Base-by-base conservation (phyloP, 2,888 invertebrate species). In the Belgica antarctica region DNA sequence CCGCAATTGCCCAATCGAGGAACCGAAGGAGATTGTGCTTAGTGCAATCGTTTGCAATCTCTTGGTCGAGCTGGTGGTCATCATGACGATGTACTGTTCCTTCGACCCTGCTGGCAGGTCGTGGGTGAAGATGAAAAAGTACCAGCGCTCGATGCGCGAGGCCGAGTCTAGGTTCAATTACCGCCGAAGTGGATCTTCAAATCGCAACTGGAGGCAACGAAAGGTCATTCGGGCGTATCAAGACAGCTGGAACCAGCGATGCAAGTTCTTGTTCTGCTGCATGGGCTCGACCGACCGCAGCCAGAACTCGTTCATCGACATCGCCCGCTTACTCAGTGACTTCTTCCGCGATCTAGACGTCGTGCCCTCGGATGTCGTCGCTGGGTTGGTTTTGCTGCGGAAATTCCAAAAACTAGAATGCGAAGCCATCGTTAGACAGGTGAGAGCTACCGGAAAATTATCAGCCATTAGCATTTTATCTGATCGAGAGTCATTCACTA, bases 81-180 rank as follows among this genome's bases (percentile, higher is more conserved):
- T 90, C 72, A 84, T 90, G 73, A 90, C 90, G 3, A 86, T 90
- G 34, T 93, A 92, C 90, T 92, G 92, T 79, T 89, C 89, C 1
- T 93, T 89, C 80, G 92, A 93, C 80, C 84, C 89, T 0, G 92
- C 92, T n/a, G 93, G 93, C 15, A 82, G 90, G 66, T 90, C 90
- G 62, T 93, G 92, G 92, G 91, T 93, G 25, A 92, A 92, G 81
- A 90, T 92, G 90, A 92, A 92, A 78, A 85, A 90, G 75, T 92
- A 90, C 79, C 91, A 92, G 78, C 84, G 90, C 72, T 91, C 90
- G 73, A 86, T 90, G 86, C 84, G 87, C 73, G 88, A 89, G 76
- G 86, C 87, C 22, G 89, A 89, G 77, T 87, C 87, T n/a, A 84
- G 88, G 73, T 86, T 87, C 75, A 88, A 89, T 76, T 88, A 89